A percentile compares a stretch with the other conserved stretches of the same genome.
phyloP scores from a whole-genome alignment of 2,113 vertebrate genomes.

The Chunga burmeisteri region DNA sequence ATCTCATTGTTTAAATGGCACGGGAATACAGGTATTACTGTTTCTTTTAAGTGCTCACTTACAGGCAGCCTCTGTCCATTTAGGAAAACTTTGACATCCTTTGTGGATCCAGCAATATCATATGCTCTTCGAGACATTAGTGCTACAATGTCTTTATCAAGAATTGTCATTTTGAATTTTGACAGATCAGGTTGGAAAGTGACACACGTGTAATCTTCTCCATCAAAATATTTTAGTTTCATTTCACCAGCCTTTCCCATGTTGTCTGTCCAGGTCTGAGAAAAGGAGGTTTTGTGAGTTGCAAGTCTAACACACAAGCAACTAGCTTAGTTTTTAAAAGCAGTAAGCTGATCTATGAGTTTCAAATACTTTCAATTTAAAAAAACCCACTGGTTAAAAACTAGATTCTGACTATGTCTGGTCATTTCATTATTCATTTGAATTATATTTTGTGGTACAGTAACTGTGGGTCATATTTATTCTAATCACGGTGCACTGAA shows the following conservation, averaged over 20 bases:
- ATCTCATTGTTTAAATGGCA: background rate
- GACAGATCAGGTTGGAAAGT: constrained; percentile 92
- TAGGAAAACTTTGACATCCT: constrained; percentile 90
- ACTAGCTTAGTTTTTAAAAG: background rate
- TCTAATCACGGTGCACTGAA: background rate
- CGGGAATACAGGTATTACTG: background rate
- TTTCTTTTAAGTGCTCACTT: constrained; percentile 56
- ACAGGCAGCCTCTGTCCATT: constrained; percentile 91
- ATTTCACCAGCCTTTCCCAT: constrained; percentile 87
- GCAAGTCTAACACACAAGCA: background rate
- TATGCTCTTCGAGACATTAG: constrained; percentile 94
- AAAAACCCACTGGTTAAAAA: background rate
- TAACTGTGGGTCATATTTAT: background rate
- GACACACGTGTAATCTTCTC: constrained; percentile 93
- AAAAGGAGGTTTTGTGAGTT: background rate
- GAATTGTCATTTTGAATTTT: constrained; percentile 93
- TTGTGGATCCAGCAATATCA: constrained; percentile 89
- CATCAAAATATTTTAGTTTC: constrained; percentile 83
- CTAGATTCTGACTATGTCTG: background rate
- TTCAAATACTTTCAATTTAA: background rate
- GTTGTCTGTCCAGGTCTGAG: constrained; percentile 93
- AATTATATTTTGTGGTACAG: background rate
- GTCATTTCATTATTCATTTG: background rate
- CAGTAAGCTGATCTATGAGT: background rate
- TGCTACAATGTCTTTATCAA: constrained; percentile 94